Percentiles rank a stretch among this genome's conserved stretches.
phyloP scores from a whole-genome alignment of 2,113 vertebrate genomes.

The Fukomys damarensis region DNA sequence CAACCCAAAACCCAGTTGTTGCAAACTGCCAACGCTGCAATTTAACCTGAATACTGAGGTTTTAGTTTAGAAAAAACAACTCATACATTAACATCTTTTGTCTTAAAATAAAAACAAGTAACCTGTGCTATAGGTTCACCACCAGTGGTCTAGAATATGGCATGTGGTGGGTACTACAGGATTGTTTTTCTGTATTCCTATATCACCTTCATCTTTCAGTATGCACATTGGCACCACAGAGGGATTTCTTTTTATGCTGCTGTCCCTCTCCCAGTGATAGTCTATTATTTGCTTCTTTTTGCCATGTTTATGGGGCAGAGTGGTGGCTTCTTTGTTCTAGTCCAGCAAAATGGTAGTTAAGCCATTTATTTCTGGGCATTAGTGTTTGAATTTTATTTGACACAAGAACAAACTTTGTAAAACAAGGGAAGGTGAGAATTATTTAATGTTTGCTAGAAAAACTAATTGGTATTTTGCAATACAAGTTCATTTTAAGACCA shows the following conservation, averaged over 20 bases:
- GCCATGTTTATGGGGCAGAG: neutral
- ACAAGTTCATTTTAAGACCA: slow-evolving; percentile 7
- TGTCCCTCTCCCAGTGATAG: neutral
- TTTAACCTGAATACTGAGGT: neutral
- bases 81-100: too few species aligned
- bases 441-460: slow-evolving; percentile 6
- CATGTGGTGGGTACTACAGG: neutral
- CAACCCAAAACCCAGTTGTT: too few species aligned
- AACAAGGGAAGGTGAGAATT: neutral
- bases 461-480: neutral
- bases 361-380: neutral
- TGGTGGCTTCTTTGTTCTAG: neutral
- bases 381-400: neutral
- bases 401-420: slow-evolving; percentile 33
- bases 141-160: neutral
- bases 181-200: neutral
- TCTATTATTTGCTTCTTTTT: neutral
- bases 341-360: neutral
- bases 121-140: too few species aligned
- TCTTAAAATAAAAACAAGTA: too few species aligned
- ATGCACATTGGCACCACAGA: neutral
- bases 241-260: neutral
- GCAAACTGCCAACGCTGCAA: too few species aligned
- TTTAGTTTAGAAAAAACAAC: too few species aligned
- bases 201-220: neutral